Conservation (phyloP, 2,797 vertebrate species). For the Siniperca obscura region DNA sequence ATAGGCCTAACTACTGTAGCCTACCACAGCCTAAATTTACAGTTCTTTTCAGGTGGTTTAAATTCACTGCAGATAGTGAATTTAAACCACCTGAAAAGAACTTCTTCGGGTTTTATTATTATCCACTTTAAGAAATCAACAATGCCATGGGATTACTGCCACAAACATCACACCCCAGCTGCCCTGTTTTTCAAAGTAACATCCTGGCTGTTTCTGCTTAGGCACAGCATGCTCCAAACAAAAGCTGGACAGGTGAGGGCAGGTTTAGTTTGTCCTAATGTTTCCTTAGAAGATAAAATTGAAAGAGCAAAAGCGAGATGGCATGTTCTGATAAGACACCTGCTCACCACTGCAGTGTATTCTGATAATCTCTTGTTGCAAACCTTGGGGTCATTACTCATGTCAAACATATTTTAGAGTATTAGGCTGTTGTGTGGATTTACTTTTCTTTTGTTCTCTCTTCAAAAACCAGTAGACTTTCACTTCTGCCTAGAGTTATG, state of each 20-base stretch:
- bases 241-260: slow-evolving; percentile 35
- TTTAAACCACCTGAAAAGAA: too few relatives aligned
- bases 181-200: slow-evolving; percentile 20
- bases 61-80: neutral
- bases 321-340: slow-evolving; percentile 20
- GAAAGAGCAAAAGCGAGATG: neutral
- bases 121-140: slow-evolving; percentile 23
- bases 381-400: slow-evolving; percentile 12
- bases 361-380: neutral
- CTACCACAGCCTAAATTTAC: neutral
- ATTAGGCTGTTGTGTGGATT: neutral
- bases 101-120: neutral
- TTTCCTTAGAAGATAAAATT: neutral
- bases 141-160: slow-evolving; percentile 28
- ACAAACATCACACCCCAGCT: slow-evolving; percentile 9
- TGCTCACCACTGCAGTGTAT: neutral
- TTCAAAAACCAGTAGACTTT: neutral
- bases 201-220: neutral
- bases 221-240: slow-evolving; percentile 13
- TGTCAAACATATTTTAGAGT: neutral
- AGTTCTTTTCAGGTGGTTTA: slow-evolving; percentile 9
- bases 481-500: neutral
- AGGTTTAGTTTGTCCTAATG: slow-evolving; percentile 3
- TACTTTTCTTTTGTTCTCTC: neutral
- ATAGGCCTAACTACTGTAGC: neutral